Evolutionary conservation across 2,888 invertebrate species (phyloP).

Genomic region (Hyposoter didymator): DNA sequence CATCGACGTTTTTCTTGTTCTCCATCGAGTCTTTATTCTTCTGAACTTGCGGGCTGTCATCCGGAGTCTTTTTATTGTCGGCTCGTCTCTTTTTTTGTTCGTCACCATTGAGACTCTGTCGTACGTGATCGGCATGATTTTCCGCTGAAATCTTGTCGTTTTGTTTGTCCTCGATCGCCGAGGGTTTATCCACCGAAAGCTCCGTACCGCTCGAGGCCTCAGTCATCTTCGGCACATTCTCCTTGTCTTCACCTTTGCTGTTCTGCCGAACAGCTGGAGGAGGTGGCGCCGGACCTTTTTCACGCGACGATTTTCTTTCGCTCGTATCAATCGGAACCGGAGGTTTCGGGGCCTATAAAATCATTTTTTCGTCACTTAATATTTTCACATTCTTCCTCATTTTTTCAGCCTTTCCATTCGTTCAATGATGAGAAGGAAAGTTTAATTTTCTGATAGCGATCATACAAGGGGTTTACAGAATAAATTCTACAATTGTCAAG

Average conservation of each 20-base stretch:
- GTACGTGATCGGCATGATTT: conserved; percentile 66
- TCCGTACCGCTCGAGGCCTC: conserved; percentile 71
- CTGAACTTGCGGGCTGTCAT: conserved; percentile 66
- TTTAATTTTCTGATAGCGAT: not conserved
- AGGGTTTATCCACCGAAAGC: conserved; percentile 56
- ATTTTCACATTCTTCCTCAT: too few relatives aligned
- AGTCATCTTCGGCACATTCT: conserved; percentile 68
- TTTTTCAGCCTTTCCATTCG: too few relatives aligned
- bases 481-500: not conserved
- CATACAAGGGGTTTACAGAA: not conserved
- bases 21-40: conserved; percentile 64
- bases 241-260: conserved; percentile 78
- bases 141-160: conserved; percentile 62
- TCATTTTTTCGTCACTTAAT: not conserved
- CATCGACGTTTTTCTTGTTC: conserved; percentile 70
- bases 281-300: conserved; percentile 93
- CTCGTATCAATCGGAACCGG: conserved; percentile 82
- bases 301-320: conserved; percentile 86
- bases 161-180: conserved; percentile 69
- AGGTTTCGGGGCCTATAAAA: conserved; percentile 89
- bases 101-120: conserved; percentile 71
- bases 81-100: conserved; percentile 68
- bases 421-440: conserved; percentile 15
- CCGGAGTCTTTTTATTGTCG: conserved; percentile 62
- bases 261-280: conserved; percentile 84